Evolutionary conservation across 2,888 invertebrate species (phyloP).

Genomic region (Allacma fusca): DNA sequence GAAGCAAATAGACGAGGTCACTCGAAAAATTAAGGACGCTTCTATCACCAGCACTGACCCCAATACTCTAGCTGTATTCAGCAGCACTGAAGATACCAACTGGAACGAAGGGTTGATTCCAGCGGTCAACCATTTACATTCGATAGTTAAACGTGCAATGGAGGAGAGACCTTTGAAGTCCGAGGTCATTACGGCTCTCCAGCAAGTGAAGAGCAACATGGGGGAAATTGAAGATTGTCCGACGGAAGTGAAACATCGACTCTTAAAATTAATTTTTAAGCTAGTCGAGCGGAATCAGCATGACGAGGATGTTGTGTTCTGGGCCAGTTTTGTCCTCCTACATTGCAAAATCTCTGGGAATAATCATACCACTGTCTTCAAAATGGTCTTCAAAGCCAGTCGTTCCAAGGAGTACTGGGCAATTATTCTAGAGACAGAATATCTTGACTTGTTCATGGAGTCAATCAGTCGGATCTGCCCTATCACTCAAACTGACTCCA

Average conservation of each 20-base stretch:
- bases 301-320: slow-evolving; percentile 59
- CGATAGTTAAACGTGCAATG: not conserved
- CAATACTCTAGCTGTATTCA: no score
- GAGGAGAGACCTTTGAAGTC: not conserved
- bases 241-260: slow-evolving; percentile 21
- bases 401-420: slow-evolving; percentile 57
- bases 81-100: not conserved
- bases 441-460: slow-evolving; percentile 57
- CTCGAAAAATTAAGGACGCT: no score
- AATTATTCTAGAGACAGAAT: slow-evolving; percentile 56
- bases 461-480: slow-evolving; percentile 58
- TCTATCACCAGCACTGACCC: no score
- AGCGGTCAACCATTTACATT: slow-evolving; percentile 5
- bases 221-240: not conserved
- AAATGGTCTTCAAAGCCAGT: slow-evolving; percentile 61
- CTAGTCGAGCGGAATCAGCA: slow-evolving; percentile 59
- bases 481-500: slow-evolving; percentile 58
- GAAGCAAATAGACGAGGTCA: not conserved
- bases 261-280: slow-evolving; percentile 56
- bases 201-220: not conserved
- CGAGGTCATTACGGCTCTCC: slow-evolving; percentile 7
- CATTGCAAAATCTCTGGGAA: slow-evolving; percentile 58
- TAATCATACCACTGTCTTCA: slow-evolving; percentile 59
- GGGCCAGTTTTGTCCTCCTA: slow-evolving; percentile 59
- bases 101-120: not conserved